A percentile compares a stretch with the other conserved stretches of the same genome.
Conservation (phyloP, 2,113 vertebrate species). For the Semnornis frantzii region DNA sequence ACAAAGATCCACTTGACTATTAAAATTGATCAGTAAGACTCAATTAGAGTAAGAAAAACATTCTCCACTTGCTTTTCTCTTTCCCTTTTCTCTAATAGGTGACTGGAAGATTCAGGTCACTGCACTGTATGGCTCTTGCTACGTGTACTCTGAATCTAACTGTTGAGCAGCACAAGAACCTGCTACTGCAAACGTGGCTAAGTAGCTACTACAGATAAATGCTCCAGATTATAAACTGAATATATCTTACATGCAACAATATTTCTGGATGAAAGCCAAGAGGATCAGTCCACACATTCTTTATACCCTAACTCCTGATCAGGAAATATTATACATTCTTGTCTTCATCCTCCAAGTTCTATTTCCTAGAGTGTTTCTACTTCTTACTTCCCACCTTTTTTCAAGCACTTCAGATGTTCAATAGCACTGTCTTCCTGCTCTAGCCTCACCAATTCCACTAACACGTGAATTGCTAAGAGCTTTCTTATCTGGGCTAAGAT, state of each 20-base stretch:
- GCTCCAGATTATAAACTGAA: neutral
- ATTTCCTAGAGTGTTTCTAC: neutral
- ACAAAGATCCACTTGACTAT: neutral
- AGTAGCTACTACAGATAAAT: neutral
- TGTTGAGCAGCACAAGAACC: neutral
- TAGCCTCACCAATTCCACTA: neutral
- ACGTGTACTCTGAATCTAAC: neutral
- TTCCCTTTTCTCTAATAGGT: neutral
- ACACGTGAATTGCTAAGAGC: neutral
- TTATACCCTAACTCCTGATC: neutral
- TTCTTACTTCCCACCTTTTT: neutral
- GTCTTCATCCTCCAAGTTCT: neutral
- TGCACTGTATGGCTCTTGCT: neutral
- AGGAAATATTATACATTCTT: neutral
- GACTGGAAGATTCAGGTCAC: neutral
- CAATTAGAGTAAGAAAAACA: neutral
- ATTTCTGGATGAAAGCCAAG: neutral
- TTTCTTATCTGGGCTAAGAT: neutral
- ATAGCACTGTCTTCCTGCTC: neutral
- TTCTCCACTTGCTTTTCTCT: neutral
- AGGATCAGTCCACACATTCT: neutral
- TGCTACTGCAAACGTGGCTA: neutral
- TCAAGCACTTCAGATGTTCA: neutral
- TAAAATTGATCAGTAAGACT: neutral
- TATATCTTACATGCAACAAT: neutral